phyloP scores from a whole-genome alignment of 1,140 invertebrate genomes.

The Vanessa atalanta region DNA sequence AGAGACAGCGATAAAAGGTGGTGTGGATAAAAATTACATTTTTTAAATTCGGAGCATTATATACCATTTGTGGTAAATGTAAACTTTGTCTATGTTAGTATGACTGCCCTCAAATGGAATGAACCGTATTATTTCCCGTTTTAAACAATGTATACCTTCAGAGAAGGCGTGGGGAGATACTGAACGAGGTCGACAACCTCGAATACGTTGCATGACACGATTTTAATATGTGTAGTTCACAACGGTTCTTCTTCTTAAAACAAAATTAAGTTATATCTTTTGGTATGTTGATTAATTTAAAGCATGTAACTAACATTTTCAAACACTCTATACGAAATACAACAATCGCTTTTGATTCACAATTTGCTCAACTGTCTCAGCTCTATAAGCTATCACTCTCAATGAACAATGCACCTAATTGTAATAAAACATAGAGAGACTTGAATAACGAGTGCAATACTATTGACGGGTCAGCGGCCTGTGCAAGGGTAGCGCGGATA shows the following conservation, averaged over 20 bases:
- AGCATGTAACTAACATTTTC: too few relatives aligned
- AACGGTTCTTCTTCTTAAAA: conserved; percentile 38
- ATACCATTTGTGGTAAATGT: conserved; percentile 14
- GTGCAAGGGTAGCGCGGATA: conserved; percentile 16
- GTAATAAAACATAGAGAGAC: conserved; percentile 4
- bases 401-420: not conserved
- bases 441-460: conserved; percentile 12
- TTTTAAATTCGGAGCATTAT: not conserved
- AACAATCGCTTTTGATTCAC: too few relatives aligned
- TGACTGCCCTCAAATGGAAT: conserved; percentile 63
- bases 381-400: not conserved
- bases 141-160: conserved; percentile 68
- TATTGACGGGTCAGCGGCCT: conserved; percentile 5
- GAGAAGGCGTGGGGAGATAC: conserved; percentile 61
- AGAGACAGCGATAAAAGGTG: too few relatives aligned
- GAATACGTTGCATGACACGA: conserved; percentile 57
- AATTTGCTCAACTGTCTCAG: too few relatives aligned
- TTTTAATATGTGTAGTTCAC: conserved; percentile 47
- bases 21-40: not conserved
- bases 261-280: conserved; percentile 8
- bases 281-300: not conserved
- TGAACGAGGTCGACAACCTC: conserved; percentile 71
- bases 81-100: conserved; percentile 30
- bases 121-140: conserved; percentile 79
- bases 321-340: too few relatives aligned